Evolutionary conservation across 2,113 vertebrate species (phyloP), one percentile per base, ranked within the genome.

Genomic region (Oenanthe oenanthe): DNA sequence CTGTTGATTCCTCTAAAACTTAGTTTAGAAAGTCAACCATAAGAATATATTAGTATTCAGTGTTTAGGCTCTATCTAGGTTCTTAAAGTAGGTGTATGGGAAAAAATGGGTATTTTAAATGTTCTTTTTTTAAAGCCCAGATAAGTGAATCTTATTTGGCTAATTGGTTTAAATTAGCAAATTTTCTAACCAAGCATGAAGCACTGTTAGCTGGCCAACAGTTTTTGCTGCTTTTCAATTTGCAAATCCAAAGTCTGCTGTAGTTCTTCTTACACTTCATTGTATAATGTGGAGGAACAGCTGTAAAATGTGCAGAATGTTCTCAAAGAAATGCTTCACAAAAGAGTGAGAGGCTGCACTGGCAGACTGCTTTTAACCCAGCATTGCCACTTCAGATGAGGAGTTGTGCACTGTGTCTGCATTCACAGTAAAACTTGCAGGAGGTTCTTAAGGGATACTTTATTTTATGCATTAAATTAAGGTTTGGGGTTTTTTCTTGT

Each of bases 231-330:
- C 94, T 93, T 97, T 96, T 94, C 93, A 95, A 79, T 94, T 97
- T 96, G 95, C 96, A 96, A 96, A 95, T 96, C 90, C 90, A 50
- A 94, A 85, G 93, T 96, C 95, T 95, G 94, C 90, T 92, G 94
- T 88, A 88, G 85, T 93, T 88, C 78, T 91, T 92, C 83, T 97
- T 96, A 89, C 65, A 88, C 93, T 96, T 97, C 95, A 97, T 95
- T 97, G 94, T 97, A 89, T 94, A 93, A 88, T 95, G 94, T 89
- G 84, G 92, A 92, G 95, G 95, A 97, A 97, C 96, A 96, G 94
- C 96, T 97, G 97, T 96, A 97, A 96, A 96, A 95, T 93, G 92
- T 96, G 94, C 96, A 96, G 93, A 96, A 95, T 96, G 92, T 96
- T 97, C 95, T 96, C 94, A 96, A 96, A 97, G 93, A 95, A 93